Evolutionary conservation across 2,888 invertebrate genomes (phyloP).

Genomic region (Amphipoea lucens): DNA sequence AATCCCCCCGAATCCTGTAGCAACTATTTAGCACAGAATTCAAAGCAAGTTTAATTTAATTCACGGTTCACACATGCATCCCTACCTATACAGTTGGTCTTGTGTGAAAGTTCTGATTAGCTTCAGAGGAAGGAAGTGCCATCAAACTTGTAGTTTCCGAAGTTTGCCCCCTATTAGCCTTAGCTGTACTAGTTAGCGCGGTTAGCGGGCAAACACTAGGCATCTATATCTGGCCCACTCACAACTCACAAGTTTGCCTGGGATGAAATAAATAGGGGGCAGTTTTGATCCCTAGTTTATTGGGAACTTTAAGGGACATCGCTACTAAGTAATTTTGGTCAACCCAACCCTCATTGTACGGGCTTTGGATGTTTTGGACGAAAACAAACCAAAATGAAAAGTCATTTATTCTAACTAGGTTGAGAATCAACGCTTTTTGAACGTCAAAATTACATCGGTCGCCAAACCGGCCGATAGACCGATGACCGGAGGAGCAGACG

Average conservation of each 20-base stretch:
- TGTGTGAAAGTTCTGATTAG: slow-evolving; percentile 34
- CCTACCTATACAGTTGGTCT: not conserved
- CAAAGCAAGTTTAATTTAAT: not conserved
- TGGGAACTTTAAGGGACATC: not conserved
- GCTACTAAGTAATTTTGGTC: not conserved
- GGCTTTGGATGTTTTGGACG: no score
- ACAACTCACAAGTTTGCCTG: slow-evolving; percentile 17
- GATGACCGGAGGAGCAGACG: not conserved
- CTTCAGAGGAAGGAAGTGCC: slow-evolving; percentile 19
- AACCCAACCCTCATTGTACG: not conserved
- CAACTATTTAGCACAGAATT: not conserved
- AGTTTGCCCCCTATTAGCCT: slow-evolving; percentile 27
- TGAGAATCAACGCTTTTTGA: not conserved
- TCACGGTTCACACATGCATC: not conserved
- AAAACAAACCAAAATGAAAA: not conserved
- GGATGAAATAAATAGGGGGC: slow-evolving; percentile 2
- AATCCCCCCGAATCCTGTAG: not conserved
- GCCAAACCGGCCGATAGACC: not conserved
- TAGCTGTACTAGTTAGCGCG: slow-evolving; percentile 14
- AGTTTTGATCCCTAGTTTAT: slow-evolving; percentile 26
- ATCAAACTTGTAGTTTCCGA: slow-evolving; percentile 23
- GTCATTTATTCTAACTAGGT: not conserved
- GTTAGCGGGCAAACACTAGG: slow-evolving; percentile 8
- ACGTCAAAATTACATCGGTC: no score
- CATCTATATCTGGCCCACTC: slow-evolving; percentile 6